These are phyloP conservation scores for Dermatemys mawii DNA, from an alignment of 2,113 vertebrate genomes.

Conservation along the genomic window DNA sequence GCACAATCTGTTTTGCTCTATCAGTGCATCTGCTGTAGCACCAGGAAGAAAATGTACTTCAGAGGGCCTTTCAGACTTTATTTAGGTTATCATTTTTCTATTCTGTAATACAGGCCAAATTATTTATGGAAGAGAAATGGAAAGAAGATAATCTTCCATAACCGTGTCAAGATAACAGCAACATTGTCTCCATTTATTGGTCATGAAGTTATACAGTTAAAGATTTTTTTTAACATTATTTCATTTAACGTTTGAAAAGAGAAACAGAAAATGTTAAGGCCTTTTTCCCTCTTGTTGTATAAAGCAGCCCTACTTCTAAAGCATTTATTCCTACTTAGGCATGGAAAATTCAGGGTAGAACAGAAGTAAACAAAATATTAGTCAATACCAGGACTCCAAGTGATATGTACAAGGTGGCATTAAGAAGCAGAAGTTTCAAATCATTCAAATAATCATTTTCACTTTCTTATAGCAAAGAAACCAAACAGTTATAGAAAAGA, in stretches of 20 bases:
- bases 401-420: neutral
- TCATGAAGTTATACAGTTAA: neutral
- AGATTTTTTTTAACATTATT: neutral
- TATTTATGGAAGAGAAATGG: neutral
- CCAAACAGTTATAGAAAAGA: neutral
- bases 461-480: neutral
- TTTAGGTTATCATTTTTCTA: neutral
- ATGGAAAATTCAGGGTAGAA: neutral
- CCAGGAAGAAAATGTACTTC: neutral
- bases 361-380: neutral
- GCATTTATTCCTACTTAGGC: neutral
- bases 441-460: neutral
- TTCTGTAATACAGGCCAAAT: neutral
- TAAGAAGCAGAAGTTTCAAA: neutral
- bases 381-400: neutral
- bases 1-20: neutral
- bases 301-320: neutral
- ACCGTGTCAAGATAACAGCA: neutral
- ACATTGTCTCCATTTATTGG: neutral
- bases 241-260: neutral
- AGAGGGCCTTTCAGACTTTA: neutral
- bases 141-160: neutral
- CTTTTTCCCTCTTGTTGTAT: neutral
- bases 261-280: no score
- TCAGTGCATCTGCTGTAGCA: neutral